Conservation (phyloP, 1,140 invertebrate genomes). For the Pseudomyrmex concolor region DNA sequence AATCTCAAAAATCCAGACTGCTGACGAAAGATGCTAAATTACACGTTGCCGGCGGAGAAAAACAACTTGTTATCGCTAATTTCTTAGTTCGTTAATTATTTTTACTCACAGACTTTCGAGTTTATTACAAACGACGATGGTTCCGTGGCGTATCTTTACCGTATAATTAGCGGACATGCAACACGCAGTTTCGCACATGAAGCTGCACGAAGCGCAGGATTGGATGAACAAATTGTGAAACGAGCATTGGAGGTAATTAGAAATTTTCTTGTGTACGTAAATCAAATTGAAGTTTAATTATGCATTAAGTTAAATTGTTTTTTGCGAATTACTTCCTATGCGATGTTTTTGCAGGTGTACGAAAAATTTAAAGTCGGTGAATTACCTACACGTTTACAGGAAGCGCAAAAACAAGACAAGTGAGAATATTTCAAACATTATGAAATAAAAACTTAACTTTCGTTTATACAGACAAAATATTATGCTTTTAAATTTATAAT, state of each 20-base stretch:
- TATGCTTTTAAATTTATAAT: not conserved
- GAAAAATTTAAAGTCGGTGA: constrained; percentile 54
- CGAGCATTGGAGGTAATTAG: constrained; percentile 63
- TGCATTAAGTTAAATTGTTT: too few relatives aligned
- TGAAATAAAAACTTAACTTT: not conserved
- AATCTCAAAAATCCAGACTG: too few relatives aligned
- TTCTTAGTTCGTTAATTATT: not conserved
- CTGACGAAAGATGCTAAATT: not conserved
- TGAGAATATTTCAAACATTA: constrained; percentile 32
- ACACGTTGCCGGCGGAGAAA: too few relatives aligned
- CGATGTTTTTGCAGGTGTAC: constrained; percentile 57
- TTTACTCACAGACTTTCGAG: constrained; percentile 72
- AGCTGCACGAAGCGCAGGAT: constrained; percentile 67
- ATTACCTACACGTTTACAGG: constrained; percentile 48
- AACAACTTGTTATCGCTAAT: not conserved
- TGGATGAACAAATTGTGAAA: constrained; percentile 63
- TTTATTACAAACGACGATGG: constrained; percentile 64
- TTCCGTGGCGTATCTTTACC: constrained; percentile 70
- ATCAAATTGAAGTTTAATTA: too few relatives aligned
- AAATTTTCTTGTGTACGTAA: not conserved
- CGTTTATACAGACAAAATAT: not conserved
- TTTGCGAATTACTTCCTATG: too few relatives aligned
- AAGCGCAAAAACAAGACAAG: constrained; percentile 45
- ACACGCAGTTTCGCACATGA: constrained; percentile 74
- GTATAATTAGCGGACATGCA: constrained; percentile 65